Percentiles rank a stretch among this genome's conserved stretches.
Conservation (phyloP, 2,888 invertebrate species). For the Dicyrtoma fusca region DNA sequence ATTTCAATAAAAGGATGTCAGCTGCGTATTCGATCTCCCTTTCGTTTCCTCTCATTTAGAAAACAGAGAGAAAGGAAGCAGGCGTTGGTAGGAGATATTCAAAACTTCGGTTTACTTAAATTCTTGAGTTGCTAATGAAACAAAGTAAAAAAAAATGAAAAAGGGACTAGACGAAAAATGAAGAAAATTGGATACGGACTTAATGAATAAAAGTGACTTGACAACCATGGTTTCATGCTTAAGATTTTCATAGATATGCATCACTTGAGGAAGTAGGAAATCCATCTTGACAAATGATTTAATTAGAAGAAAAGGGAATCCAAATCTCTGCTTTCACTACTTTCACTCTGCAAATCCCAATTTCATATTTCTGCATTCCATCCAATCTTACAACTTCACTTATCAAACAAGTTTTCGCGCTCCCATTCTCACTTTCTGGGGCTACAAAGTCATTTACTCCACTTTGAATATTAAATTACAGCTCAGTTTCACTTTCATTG, state of each 20-base stretch:
- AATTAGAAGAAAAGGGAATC: conserved; percentile 45
- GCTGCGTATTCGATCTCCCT: too few species aligned
- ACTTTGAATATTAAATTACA: too few species aligned
- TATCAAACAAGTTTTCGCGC: neutral
- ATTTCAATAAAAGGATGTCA: too few species aligned
- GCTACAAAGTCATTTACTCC: too few species aligned
- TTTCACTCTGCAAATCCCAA: neutral
- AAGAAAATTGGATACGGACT: conserved; percentile 12
- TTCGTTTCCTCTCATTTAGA: too few species aligned
- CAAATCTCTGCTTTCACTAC: neutral
- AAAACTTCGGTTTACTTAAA: too few species aligned
- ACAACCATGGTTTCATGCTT: neutral
- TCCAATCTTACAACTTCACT: neutral
- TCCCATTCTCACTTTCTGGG: neutral
- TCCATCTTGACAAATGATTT: conserved; percentile 52
- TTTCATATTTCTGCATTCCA: neutral
- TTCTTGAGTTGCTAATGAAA: too few species aligned
- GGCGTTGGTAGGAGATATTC: too few species aligned
- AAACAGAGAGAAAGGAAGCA: too few species aligned
- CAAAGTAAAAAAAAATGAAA: neutral
- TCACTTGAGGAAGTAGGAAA: conserved; percentile 36
- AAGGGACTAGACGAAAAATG: neutral
- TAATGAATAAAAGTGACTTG: conserved; percentile 38
- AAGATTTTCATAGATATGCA: neutral
- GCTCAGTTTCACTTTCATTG: neutral